These are phyloP conservation scores for Pampus argenteus DNA, from an alignment of 2,797 vertebrate species.

Conservation along the genomic window DNA sequence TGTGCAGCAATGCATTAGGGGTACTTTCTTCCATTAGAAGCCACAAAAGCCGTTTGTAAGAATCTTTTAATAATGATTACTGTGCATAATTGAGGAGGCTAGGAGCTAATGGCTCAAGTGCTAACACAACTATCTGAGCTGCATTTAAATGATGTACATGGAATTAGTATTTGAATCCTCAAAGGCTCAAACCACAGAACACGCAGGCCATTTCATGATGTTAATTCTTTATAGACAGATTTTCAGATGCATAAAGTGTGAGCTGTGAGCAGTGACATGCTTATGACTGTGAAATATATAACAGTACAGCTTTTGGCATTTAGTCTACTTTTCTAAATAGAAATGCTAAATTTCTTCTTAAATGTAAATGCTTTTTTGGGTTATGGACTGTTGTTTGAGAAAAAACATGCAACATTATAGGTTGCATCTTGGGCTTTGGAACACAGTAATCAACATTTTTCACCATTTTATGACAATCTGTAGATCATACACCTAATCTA, in stretches of 20 bases:
- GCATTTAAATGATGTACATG: conserved; percentile 46
- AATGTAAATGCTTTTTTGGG: too few species aligned
- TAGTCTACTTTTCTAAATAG: neutral
- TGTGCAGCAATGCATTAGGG: conserved; percentile 47
- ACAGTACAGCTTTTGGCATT: neutral
- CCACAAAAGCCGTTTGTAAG: conserved; percentile 58
- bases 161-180: conserved; percentile 31
- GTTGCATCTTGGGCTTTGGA: too few species aligned
- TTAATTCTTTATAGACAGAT: conserved; percentile 49
- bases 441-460: too few species aligned
- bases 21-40: conserved; percentile 42
- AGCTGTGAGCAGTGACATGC: conserved; percentile 3
- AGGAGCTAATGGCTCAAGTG: conserved; percentile 50
- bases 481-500: too few species aligned
- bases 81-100: conserved; percentile 60
- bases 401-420: too few species aligned
- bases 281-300: neutral
- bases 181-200: conserved; percentile 12
- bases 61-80: conserved; percentile 68
- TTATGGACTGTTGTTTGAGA: too few species aligned
- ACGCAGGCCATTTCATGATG: conserved; percentile 10
- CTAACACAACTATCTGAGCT: conserved; percentile 44
- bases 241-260: conserved; percentile 20
- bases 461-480: too few species aligned
- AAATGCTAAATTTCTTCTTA: too few species aligned